Base-by-base conservation (phyloP, 1,140 invertebrate genomes). In the Drosophila bocqueti region DNA sequence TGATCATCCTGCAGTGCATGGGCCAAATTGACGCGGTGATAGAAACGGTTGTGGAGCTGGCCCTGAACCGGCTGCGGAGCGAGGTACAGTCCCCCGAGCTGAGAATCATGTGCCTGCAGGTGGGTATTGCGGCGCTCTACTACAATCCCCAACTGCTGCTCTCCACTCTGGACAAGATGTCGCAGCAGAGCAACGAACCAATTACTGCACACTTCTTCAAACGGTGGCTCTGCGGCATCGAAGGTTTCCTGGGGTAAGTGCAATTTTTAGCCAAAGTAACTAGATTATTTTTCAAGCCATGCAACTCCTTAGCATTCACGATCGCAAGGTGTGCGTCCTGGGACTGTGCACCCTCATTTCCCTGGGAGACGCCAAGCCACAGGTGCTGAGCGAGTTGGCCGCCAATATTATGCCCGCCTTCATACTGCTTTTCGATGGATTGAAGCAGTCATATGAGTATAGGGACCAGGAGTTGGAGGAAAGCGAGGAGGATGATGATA, bases 81-180 rank as follows among this genome's bases (percentile, higher is more conserved):
- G 96, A 98, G 93, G 96, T 99, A 3, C 96, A 97, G 91, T 98
- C 97, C 3, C 97, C 97, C 0, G 98, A 99, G 92, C 93, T 99
- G 66, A 94, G 97, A 66, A 98, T 97, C 16, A 99, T 99, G 97
- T 97, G 97, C 92, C 94, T 99, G 63, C 98, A 99, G 95, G 97
- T 97, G 43, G 91, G 99, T 1, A 98, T 99, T 80, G 98, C 99
- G 36, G 97, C 98, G 26, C 94, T 99, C n/a, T 99, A 99, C 94
- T 98, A 98, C 91, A 98, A 99, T 94, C 96, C 97, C 11, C 95
- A 96, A 66, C 93, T 99, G 21, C 94, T 98, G 62, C 95, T 98
- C 67, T 95, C 96, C 57, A 96, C 96, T 40, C 94, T 99, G 83
- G 95, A 97, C 69, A 96, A 97, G 71, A 94, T 95, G 69, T 95